phyloP scores from a whole-genome alignment of 2,797 vertebrate species.

The Erpetoichthys calabaricus region DNA sequence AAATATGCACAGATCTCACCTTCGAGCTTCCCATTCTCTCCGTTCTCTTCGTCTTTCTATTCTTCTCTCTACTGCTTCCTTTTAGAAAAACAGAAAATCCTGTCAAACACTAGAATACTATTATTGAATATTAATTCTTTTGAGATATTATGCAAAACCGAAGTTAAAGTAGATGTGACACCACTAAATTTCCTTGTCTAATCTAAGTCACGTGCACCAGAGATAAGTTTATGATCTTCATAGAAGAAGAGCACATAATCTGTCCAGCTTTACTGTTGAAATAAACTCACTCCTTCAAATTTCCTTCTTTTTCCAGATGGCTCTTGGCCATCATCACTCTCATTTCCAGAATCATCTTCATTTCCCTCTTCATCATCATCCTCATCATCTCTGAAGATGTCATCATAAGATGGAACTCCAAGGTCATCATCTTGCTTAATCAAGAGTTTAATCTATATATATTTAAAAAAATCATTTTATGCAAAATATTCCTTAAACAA shows the following conservation, averaged over 20 bases:
- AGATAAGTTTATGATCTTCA: too few species aligned
- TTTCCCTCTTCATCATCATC: conserved; percentile 49
- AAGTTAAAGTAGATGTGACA: too few species aligned
- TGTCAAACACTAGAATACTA: conserved; percentile 11
- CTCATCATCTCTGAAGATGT: conserved; percentile 83
- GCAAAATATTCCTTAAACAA: not conserved
- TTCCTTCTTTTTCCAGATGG: conserved; percentile 79
- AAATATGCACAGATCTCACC: conserved; percentile 37
- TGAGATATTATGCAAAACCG: too few species aligned
- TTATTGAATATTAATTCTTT: too few species aligned
- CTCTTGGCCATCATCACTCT: conserved; percentile 63
- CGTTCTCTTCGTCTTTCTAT: conserved; percentile 62
- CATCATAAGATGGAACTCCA: conserved; percentile 76
- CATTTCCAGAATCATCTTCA: conserved; percentile 65
- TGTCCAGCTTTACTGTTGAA: not conserved
- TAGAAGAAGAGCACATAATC: not conserved
- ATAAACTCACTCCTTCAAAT: conserved; percentile 61
- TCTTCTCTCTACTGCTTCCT: conserved; percentile 73
- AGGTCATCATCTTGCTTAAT: conserved; percentile 90
- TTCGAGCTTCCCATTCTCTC: conserved; percentile 80
- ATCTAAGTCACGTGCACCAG: too few species aligned
- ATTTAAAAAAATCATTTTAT: not conserved
- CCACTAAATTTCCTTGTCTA: too few species aligned
- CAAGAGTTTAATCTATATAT: conserved; percentile 70
- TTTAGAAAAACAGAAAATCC: not conserved